A percentile compares a stretch with the other conserved stretches of the same genome.
These are phyloP conservation scores for Neopipo cinnamomea DNA, from an alignment of 2,113 vertebrate genomes.

Conservation along the genomic window DNA sequence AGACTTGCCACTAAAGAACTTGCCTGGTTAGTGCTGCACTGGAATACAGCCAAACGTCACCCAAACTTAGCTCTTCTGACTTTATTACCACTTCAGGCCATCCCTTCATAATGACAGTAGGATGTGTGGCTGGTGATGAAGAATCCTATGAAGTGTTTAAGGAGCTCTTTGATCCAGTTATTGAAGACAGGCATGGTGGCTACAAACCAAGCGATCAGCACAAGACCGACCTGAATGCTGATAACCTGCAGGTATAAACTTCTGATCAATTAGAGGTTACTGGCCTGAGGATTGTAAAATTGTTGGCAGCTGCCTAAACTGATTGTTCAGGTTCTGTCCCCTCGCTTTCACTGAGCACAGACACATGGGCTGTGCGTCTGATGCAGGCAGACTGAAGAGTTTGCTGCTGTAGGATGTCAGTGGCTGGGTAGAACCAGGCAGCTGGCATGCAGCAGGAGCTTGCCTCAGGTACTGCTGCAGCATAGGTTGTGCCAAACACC, in stretches of 20 bases:
- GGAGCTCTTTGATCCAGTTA: constrained; percentile 93
- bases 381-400: not conserved
- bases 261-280: not conserved
- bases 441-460: not conserved
- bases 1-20: constrained; percentile 33
- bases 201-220: constrained; percentile 94
- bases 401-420: not conserved
- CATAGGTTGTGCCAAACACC: rapidly evolving
- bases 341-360: rapidly evolving
- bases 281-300: not conserved
- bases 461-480: not conserved
- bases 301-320: not conserved
- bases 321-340: not conserved
- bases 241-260: constrained; percentile 84
- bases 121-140: constrained; percentile 93
- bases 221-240: constrained; percentile 90
- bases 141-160: constrained; percentile 91
- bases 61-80: constrained; percentile 36
- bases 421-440: not conserved
- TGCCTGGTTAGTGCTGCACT: constrained; percentile 15
- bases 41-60: not conserved
- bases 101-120: constrained; percentile 96
- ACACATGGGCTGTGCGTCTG: not conserved
- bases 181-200: constrained; percentile 91
- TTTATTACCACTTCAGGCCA: constrained; percentile 80